phyloP scores from a whole-genome alignment of 2,113 vertebrate genomes.

The Xenopus laevis region DNA sequence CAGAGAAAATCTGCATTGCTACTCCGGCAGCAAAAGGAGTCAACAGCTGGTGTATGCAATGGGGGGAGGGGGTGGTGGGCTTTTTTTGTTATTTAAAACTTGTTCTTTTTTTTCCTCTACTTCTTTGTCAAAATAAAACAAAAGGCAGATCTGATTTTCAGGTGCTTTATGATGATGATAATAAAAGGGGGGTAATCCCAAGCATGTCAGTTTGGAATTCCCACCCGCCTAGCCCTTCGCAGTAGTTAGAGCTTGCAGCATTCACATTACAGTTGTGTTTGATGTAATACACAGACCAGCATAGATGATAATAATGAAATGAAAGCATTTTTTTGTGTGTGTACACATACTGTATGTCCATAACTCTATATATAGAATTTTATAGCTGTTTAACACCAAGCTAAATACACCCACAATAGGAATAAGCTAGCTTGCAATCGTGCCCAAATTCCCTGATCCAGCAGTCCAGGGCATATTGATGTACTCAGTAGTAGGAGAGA shows the following conservation, averaged over 20 bases:
- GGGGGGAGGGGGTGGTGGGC: constrained; percentile 22
- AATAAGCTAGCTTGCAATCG: neutral
- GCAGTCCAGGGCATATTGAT: neutral
- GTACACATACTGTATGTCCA: no score
- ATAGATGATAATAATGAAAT: no score
- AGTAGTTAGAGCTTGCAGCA: neutral
- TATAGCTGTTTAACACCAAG: no score
- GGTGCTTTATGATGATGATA: neutral
- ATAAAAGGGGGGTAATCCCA: neutral
- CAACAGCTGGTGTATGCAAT: constrained; percentile 25
- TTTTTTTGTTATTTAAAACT: constrained; percentile 23
- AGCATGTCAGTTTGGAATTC: neutral
- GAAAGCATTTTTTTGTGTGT: no score
- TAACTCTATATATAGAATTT: no score
- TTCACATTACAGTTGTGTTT: neutral
- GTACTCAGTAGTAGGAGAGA: neutral
- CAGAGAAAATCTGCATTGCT: constrained; percentile 39
- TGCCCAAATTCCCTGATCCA: neutral
- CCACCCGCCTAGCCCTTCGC: neutral
- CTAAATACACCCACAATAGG: neutral
- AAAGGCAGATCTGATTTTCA: neutral
- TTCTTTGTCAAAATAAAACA: neutral
- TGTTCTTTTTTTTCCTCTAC: constrained; percentile 8
- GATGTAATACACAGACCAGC: neutral
- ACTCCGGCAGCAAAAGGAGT: constrained; percentile 21